phyloP scores from a whole-genome alignment of 1,140 invertebrate genomes.

The Diachasmimorpha longicaudata region DNA sequence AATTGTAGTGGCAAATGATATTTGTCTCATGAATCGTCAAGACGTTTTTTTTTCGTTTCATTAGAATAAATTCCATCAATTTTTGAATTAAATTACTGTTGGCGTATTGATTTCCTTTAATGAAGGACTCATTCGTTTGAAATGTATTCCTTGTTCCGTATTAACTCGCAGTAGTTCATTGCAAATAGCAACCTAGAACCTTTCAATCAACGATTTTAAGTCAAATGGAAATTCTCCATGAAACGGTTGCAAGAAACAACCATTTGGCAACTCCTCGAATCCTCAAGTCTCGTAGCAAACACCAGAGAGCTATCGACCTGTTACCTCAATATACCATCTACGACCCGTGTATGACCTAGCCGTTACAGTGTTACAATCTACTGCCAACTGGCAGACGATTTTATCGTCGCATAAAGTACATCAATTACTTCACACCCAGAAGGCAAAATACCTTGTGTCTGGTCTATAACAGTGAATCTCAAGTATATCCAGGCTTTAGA shows the following conservation, averaged over 20 bases:
- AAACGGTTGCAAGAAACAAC: too few species aligned
- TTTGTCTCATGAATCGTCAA: neutral
- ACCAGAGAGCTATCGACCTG: neutral
- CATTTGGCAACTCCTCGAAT: neutral
- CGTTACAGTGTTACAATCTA: slow-evolving; percentile 10
- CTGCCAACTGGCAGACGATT: slow-evolving; percentile 31
- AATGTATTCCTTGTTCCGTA: too few species aligned
- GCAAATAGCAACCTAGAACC: too few species aligned
- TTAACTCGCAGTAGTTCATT: too few species aligned
- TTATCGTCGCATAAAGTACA: slow-evolving; percentile 27
- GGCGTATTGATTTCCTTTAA: too few species aligned
- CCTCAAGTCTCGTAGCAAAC: neutral
- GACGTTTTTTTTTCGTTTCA: neutral
- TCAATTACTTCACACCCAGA: slow-evolving; percentile 18
- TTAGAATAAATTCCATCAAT: neutral
- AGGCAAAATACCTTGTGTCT: neutral
- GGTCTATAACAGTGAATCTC: neutral
- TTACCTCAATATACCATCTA: slow-evolving; percentile 9
- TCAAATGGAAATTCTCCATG: too few species aligned
- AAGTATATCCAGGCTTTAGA: neutral
- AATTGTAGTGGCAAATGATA: neutral
- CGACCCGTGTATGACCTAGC: slow-evolving; percentile 19
- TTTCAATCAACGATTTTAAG: too few species aligned
- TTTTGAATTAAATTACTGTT: too few species aligned
- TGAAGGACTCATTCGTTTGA: too few species aligned